Conservation (phyloP, 2,888 invertebrate genomes). For the Caenorhabditis doughertyi region DNA sequence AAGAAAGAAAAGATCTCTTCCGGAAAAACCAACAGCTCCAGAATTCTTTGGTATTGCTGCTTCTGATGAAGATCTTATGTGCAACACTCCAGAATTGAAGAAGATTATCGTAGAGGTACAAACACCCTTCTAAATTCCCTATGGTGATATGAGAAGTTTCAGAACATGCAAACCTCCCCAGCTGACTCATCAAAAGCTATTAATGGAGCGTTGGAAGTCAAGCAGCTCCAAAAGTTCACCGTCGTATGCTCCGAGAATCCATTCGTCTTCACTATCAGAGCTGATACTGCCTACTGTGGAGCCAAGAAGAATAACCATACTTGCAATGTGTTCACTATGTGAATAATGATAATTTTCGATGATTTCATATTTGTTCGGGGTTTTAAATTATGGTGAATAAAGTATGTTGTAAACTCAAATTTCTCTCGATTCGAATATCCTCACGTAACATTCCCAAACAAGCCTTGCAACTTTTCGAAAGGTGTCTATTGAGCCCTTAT, state of each 20-base stretch:
- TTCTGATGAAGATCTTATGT: conserved; percentile 29
- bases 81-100: conserved; percentile 56
- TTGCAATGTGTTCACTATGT: conserved; percentile 40
- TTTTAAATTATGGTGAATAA: too few species aligned
- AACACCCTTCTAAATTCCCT: not conserved
- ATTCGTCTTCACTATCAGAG: too few species aligned
- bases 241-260: conserved; percentile 48
- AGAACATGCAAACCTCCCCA: conserved; percentile 38
- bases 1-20: conserved; percentile 56
- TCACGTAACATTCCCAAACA: too few species aligned
- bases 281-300: conserved; percentile 52
- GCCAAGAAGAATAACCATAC: conserved; percentile 38
- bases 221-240: conserved; percentile 31
- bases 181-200: conserved; percentile 46
- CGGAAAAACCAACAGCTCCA: conserved; percentile 4
- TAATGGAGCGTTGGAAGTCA: conserved; percentile 33
- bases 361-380: too few species aligned
- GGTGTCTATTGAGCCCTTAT: too few species aligned
- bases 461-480: too few species aligned
- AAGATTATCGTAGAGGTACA: conserved; percentile 47
- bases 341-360: too few species aligned
- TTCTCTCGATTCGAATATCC: too few species aligned
- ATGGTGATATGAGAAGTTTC: not conserved
- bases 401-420: too few species aligned
- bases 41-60: conserved; percentile 44